A percentile compares a stretch with the other conserved stretches of the same genome.
phyloP scores from a whole-genome alignment of 1,140 invertebrate species.

The Lerema accius region DNA sequence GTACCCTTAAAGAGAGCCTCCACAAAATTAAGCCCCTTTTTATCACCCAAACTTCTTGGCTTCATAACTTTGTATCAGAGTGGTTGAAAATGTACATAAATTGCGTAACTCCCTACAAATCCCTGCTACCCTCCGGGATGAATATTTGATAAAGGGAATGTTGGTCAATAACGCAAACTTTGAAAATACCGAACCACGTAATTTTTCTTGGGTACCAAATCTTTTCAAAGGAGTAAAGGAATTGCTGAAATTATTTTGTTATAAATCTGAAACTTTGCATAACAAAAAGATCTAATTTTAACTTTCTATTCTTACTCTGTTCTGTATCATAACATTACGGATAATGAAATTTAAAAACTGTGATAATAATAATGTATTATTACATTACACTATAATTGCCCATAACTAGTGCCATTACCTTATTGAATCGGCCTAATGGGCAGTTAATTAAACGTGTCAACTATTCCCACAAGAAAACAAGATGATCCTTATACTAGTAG shows the following conservation, averaged over 20 bases:
- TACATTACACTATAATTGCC: background rate
- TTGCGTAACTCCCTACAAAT: background rate
- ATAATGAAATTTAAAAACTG: too few relatives aligned
- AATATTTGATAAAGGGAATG: slow-evolving; percentile 18
- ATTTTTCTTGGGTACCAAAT: background rate
- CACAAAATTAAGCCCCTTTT: background rate
- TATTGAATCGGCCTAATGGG: background rate
- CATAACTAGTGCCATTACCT: background rate
- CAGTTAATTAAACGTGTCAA: background rate
- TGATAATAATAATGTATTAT: too few relatives aligned
- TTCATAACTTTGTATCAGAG: background rate
- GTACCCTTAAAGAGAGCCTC: too few relatives aligned
- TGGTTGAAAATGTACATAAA: background rate
- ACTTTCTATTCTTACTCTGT: too few relatives aligned
- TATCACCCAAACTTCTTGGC: background rate
- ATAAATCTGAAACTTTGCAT: too few relatives aligned
- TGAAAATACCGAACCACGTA: background rate
- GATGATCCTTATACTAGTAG: background rate
- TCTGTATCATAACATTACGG: too few relatives aligned
- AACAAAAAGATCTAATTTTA: too few relatives aligned
- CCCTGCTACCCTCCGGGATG: background rate
- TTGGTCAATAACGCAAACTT: slow-evolving; percentile 6
- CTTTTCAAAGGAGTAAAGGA: too few relatives aligned
- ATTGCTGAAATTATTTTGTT: too few relatives aligned
- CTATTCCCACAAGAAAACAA: background rate